Evolutionary conservation across 2,797 vertebrate species (phyloP), one percentile per base, ranked within the genome.

Genomic region (Cetoscarus ocellatus): DNA sequence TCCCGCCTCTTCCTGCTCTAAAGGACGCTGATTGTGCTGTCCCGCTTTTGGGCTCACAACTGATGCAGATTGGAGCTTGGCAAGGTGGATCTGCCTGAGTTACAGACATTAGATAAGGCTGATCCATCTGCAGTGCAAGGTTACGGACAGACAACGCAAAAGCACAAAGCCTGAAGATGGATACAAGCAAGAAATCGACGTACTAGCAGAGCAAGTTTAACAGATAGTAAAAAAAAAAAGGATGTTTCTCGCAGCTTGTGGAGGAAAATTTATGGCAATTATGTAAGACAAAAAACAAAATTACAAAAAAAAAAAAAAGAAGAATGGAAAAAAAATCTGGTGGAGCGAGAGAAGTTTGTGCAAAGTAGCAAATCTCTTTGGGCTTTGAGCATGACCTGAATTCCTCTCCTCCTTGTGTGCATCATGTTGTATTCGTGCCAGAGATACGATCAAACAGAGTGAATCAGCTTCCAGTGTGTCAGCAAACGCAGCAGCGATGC

Each of bases 381-480:
- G 61, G 77, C 54, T 90, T 71, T 81, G 75, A 83, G 68, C 58
- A 3, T 91, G 86, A 89, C 92, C 92, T 89, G 90, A 80, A 87
- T 93, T 92, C 78, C 70, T 79, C 77, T 83, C 57, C 69, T 75
- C 48, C 63, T 75, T 78, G 83, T 88, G 88, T 90, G 84, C 80
- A 84, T 83, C 73, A 67, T 76, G 76, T 83, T 86, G 77, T 83
- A 84, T 82, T 56, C 75, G 73, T 65, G 83, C 79, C 52, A 63
- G 75, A 87, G 83, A 84, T 73, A 66, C 70, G 79, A 90, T 93
- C 91, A 92, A 90, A 92, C 58, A 51, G 63, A 57, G 75, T 70
- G 85, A 86, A 83, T 86, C 84, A 70, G 84, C 70, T 85, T 67
- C 65, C 76, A 61, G 65, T 65, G 83, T 85, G 77, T 83, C 83